Percentiles rank a stretch among this genome's conserved stretches.
Evolutionary conservation across 2,888 invertebrate species (phyloP).

Genomic region (Scrobipalpa atriplicella): DNA sequence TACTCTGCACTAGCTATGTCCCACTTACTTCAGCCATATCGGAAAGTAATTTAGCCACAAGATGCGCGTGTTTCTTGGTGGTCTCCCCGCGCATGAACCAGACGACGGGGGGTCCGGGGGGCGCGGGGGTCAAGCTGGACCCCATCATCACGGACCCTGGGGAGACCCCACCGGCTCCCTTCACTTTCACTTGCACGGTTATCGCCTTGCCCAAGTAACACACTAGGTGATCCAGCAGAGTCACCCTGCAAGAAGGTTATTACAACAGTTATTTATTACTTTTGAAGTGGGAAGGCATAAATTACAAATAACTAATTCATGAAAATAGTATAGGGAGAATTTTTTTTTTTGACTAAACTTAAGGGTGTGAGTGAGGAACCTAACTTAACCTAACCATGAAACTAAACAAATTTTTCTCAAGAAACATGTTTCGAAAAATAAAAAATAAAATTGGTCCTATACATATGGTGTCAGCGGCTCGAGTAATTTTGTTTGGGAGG

Average conservation of each 20-base stretch:
- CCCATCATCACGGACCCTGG: slow-evolving; percentile 81
- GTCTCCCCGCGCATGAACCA: slow-evolving; percentile 96
- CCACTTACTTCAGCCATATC: slow-evolving; percentile 94
- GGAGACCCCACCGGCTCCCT: slow-evolving; percentile 60
- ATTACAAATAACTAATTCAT: too few species aligned
- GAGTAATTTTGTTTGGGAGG: too few species aligned
- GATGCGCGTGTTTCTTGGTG: slow-evolving; percentile 92
- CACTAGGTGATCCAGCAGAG: slow-evolving; percentile 94
- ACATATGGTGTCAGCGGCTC: too few species aligned
- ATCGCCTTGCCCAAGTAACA: slow-evolving; percentile 96
- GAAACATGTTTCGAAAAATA: too few species aligned
- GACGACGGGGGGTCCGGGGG: slow-evolving; percentile 53
- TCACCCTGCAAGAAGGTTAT: slow-evolving; percentile 75
- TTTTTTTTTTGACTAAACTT: too few species aligned
- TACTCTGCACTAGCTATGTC: too few species aligned
- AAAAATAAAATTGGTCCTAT: too few species aligned
- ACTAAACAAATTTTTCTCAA: too few species aligned
- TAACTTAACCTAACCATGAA: too few species aligned
- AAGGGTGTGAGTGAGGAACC: too few species aligned
- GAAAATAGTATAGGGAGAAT: too few species aligned
- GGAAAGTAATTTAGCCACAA: slow-evolving; percentile 92
- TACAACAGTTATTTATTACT: not conserved
- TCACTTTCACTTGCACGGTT: slow-evolving; percentile 92
- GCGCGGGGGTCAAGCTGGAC: slow-evolving; percentile 64
- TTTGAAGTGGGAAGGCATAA: not conserved